Conservation (phyloP, 2,797 vertebrate genomes). For the Heterohyrax brucei region DNA sequence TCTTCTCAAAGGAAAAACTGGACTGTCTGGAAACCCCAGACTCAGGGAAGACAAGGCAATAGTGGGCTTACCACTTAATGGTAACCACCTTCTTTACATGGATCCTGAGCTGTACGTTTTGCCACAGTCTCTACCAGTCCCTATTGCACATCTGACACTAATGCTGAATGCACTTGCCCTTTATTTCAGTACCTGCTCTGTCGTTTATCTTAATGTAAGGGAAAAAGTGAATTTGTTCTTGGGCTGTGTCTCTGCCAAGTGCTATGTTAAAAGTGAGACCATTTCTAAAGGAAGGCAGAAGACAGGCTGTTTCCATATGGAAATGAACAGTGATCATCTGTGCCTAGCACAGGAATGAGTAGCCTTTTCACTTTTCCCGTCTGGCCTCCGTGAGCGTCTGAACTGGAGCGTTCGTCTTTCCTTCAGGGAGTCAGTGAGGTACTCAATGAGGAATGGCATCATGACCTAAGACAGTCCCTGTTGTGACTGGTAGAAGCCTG, state of each 20-base stretch:
- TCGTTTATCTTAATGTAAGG: neutral
- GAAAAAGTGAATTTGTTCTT: neutral
- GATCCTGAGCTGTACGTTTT: neutral
- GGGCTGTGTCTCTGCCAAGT: neutral
- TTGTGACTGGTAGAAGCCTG: neutral
- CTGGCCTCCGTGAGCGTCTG: neutral
- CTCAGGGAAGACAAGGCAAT: neutral
- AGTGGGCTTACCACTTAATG: neutral
- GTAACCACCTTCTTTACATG: neutral
- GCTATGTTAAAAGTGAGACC: constrained; percentile 32
- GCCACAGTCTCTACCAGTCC: neutral
- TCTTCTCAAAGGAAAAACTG: constrained; percentile 23
- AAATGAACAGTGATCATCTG: constrained; percentile 25
- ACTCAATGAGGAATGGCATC: neutral
- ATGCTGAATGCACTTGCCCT: neutral
- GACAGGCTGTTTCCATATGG: neutral
- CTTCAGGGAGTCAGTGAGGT: neutral
- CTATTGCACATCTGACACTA: neutral
- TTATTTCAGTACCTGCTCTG: neutral
- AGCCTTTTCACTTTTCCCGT: neutral
- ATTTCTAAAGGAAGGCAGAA: constrained; percentile 47
- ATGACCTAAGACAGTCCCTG: neutral
- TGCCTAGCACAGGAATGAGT: neutral
- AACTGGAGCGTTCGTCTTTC: neutral
- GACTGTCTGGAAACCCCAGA: neutral